phyloP scores from a whole-genome alignment of 1,140 invertebrate species.

The Micrasema longulum region DNA sequence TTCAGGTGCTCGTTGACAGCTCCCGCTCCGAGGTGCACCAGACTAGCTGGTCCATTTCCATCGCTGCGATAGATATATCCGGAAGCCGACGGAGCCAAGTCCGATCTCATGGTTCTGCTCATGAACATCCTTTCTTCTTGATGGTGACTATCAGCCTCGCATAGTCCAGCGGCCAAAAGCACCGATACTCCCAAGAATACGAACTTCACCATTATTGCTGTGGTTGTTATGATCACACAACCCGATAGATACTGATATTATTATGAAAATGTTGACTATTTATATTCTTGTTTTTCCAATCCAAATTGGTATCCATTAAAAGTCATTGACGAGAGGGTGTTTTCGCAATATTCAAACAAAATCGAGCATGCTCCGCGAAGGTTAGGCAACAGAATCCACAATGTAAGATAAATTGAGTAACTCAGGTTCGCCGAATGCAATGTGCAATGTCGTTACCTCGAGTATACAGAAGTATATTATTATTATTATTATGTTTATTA shows the following conservation, averaged over 20 bases:
- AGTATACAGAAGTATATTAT: conserved; percentile 27
- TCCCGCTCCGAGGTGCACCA: conserved; percentile 64
- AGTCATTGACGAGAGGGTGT: conserved; percentile 44
- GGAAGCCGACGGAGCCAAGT: conserved; percentile 66
- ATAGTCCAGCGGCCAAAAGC: conserved; percentile 12
- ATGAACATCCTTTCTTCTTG: conserved; percentile 65
- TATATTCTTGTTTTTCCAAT: conserved; percentile 32
- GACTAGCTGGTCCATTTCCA: conserved; percentile 62
- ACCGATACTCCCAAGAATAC: conserved; percentile 19
- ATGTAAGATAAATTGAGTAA: conserved; percentile 44
- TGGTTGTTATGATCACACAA: conserved; percentile 33
- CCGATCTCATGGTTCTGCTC: conserved; percentile 64
- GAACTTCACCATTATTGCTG: conserved; percentile 30
- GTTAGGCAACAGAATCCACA: conserved; percentile 38
- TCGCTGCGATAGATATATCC: conserved; percentile 69
- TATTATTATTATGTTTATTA: conserved; percentile 2
- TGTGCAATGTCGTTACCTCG: conserved; percentile 11
- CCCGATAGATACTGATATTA: conserved; percentile 40
- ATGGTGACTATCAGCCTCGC: conserved; percentile 38
- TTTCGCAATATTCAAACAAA: conserved; percentile 45
- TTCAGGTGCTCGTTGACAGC: conserved; percentile 63
- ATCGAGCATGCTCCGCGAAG: conserved; percentile 38
- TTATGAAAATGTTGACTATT: conserved; percentile 36
- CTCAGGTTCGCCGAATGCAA: conserved; percentile 32
- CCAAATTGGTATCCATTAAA: conserved; percentile 36